Evolutionary conservation across 2,888 invertebrate species (phyloP).

Genomic region (Eupithecia exiguata): DNA sequence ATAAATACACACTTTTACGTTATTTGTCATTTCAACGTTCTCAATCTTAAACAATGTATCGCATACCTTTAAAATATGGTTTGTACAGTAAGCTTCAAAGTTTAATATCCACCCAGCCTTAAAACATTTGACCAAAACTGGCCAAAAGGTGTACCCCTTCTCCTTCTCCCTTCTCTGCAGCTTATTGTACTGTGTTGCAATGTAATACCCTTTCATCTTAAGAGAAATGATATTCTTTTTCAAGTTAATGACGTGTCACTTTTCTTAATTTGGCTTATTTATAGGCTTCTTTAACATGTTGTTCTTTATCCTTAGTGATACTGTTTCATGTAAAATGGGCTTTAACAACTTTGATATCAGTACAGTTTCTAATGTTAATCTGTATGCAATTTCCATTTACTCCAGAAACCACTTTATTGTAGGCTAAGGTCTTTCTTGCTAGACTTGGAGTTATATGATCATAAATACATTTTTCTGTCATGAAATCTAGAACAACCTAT

Average conservation of each 20-base stretch:
- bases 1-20: conserved; percentile 11
- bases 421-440: conserved; percentile 10
- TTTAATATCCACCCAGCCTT: no score
- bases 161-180: no score
- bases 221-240: conserved; percentile 28
- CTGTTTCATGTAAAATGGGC: background rate
- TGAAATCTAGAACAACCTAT: conserved; percentile 22
- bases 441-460: conserved; percentile 14
- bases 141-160: no score
- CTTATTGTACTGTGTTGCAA: no score
- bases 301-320: background rate
- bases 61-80: conserved; percentile 25
- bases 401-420: conserved; percentile 21
- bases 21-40: conserved; percentile 34
- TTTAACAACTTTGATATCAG: background rate
- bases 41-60: conserved; percentile 23
- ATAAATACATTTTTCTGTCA: conserved; percentile 27
- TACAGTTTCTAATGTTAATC: background rate
- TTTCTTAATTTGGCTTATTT: background rate
- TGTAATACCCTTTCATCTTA: conserved; percentile 25
- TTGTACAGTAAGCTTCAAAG: no score
- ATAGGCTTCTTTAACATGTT: background rate
- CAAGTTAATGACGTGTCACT: conserved; percentile 36
- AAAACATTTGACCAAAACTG: no score
- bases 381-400: background rate